Conservation (phyloP, 2,797 vertebrate genomes). For the Crenichthys baileyi region DNA sequence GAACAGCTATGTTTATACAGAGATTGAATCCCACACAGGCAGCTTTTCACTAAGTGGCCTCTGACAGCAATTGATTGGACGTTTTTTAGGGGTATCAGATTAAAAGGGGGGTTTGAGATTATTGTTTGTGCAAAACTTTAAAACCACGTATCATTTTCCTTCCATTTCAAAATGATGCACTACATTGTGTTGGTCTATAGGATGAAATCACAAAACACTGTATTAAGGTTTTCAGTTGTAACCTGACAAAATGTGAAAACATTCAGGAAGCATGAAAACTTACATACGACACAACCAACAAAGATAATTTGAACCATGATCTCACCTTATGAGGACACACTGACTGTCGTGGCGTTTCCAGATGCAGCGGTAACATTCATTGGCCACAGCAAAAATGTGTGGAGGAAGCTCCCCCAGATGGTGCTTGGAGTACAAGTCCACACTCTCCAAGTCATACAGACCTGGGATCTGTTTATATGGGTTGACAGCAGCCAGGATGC, state of each 20-base stretch:
- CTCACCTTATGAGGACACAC: slow-evolving; percentile 93
- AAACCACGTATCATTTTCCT: not conserved
- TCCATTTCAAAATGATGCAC: no score
- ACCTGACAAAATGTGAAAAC: not conserved
- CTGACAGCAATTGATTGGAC: not conserved
- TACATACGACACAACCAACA: not conserved
- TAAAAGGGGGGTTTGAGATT: not conserved
- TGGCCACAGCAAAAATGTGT: slow-evolving; percentile 92
- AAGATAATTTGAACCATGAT: not conserved
- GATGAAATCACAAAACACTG: not conserved
- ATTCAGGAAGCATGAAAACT: not conserved
- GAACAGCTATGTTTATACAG: not conserved
- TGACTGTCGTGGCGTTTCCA: slow-evolving; percentile 96
- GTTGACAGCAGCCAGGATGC: slow-evolving; percentile 92
- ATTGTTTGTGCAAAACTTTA: not conserved
- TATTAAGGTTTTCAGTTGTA: not conserved
- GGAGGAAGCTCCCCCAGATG: slow-evolving; percentile 91
- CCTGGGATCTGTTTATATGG: slow-evolving; percentile 89
- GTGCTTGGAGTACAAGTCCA: slow-evolving; percentile 89
- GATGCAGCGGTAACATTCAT: slow-evolving; percentile 94
- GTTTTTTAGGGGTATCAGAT: not conserved
- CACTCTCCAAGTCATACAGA: slow-evolving; percentile 86
- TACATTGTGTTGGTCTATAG: not conserved
- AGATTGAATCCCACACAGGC: not conserved
- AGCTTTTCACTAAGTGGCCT: not conserved